Evolutionary conservation across 2,113 vertebrate genomes (phyloP).

Genomic region (Etheostoma spectabile): DNA sequence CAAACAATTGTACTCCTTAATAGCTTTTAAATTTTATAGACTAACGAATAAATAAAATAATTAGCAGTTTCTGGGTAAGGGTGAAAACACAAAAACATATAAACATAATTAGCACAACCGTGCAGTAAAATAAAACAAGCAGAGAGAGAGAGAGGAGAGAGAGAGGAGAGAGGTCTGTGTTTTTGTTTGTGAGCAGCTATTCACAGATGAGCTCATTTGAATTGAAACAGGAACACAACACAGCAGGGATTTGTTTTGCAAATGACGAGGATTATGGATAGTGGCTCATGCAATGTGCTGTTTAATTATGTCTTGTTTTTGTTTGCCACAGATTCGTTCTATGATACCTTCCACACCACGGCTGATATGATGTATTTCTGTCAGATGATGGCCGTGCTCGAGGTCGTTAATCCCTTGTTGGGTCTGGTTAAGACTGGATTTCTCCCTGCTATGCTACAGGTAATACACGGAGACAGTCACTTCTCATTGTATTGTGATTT

Average conservation of each 20-base stretch:
- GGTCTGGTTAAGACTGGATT: constrained; percentile 89
- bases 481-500: not conserved
- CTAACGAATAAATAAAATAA: not conserved
- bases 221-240: constrained; percentile 55
- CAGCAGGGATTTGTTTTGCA: constrained; percentile 70
- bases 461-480: constrained; percentile 41
- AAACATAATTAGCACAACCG: not conserved
- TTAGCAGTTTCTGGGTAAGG: not conserved
- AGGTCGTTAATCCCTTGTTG: constrained; percentile 90
- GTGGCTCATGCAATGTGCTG: not conserved
- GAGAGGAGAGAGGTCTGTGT: not conserved
- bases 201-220: constrained; percentile 55
- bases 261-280: constrained; percentile 50
- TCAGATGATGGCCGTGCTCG: constrained; percentile 90
- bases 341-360: constrained; percentile 91
- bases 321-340: constrained; percentile 88
- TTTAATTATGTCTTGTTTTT: constrained; percentile 42
- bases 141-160: not conserved
- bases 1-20: not conserved
- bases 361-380: constrained; percentile 96
- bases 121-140: constrained; percentile 15
- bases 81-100: constrained; percentile 7
- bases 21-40: constrained; percentile 11
- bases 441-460: constrained; percentile 90
- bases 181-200: constrained; percentile 44